Percentiles rank a stretch among this genome's conserved stretches.
These are phyloP conservation scores for Trilocha varians DNA, from an alignment of 2,888 invertebrate species.

Conservation along the genomic window DNA sequence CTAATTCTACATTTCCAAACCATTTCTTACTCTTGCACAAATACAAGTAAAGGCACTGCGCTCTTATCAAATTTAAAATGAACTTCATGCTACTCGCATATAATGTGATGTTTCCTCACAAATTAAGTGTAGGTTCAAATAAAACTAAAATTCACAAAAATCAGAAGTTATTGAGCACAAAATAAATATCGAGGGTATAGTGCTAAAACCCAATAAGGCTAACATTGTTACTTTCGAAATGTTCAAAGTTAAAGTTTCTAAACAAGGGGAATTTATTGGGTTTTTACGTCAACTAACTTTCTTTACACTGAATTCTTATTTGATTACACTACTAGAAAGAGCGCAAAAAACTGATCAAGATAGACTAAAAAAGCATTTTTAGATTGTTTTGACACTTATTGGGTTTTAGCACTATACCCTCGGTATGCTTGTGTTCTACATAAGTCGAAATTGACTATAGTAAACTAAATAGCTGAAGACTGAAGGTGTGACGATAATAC, in stretches of 20 bases:
- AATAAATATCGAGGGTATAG: too few relatives aligned
- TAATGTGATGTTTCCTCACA: slow-evolving; percentile 10
- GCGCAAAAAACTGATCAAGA: too few relatives aligned
- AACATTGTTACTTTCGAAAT: too few relatives aligned
- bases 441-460: slow-evolving; percentile 35
- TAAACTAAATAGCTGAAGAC: slow-evolving; percentile 58
- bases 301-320: too few relatives aligned
- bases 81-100: not conserved
- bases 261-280: too few relatives aligned
- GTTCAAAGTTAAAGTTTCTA: too few relatives aligned
- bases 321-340: too few relatives aligned
- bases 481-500: slow-evolving; percentile 58
- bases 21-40: not conserved
- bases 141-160: not conserved
- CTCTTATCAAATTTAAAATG: slow-evolving; percentile 25
- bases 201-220: too few relatives aligned
- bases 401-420: too few relatives aligned
- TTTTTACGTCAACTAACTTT: too few relatives aligned
- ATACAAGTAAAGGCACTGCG: slow-evolving; percentile 50
- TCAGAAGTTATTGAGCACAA: slow-evolving; percentile 7
- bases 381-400: too few relatives aligned
- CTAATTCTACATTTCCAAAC: not conserved
- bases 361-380: too few relatives aligned
- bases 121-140: slow-evolving; percentile 3
- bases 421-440: slow-evolving; percentile 17